Percentiles rank a stretch among this genome's conserved stretches.
Evolutionary conservation across 35 echinoderm and acorn worm species (phyloP).

Genomic region (Strongylocentrotus purpuratus): DNA sequence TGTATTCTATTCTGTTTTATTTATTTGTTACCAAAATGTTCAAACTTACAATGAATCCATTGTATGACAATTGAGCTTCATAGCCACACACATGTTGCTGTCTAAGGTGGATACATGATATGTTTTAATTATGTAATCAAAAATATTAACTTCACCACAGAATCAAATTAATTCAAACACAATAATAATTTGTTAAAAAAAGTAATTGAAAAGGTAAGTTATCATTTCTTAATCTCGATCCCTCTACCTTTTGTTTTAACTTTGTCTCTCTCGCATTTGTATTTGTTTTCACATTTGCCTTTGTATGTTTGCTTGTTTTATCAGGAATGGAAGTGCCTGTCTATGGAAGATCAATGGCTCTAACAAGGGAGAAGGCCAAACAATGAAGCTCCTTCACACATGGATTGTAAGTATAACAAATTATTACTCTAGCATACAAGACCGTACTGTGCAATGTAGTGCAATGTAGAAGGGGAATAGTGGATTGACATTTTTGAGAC

Average conservation of each 20-base stretch:
- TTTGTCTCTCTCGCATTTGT: not conserved
- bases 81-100: too few species aligned
- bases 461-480: too few species aligned
- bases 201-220: not conserved
- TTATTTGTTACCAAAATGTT: too few species aligned
- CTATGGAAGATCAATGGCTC: conserved; percentile 58
- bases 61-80: too few species aligned
- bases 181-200: not conserved
- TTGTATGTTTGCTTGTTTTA: conserved; percentile 1
- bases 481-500: too few species aligned
- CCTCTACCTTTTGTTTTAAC: too few species aligned
- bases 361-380: not conserved
- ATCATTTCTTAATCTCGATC: not conserved
- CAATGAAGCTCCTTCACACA: not conserved
- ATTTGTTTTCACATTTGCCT: not conserved
- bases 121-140: not conserved
- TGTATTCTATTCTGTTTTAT: too few species aligned
- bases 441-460: too few species aligned
- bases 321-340: conserved; percentile 68
- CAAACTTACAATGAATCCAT: too few species aligned
- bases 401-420: conserved; percentile 3
- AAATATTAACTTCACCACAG: not conserved
- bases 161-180: not conserved
- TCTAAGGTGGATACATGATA: too few species aligned
- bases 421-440: not conserved